Evolutionary conservation across 2,888 invertebrate species (phyloP).

Genomic region (Augiades crinisus): DNA sequence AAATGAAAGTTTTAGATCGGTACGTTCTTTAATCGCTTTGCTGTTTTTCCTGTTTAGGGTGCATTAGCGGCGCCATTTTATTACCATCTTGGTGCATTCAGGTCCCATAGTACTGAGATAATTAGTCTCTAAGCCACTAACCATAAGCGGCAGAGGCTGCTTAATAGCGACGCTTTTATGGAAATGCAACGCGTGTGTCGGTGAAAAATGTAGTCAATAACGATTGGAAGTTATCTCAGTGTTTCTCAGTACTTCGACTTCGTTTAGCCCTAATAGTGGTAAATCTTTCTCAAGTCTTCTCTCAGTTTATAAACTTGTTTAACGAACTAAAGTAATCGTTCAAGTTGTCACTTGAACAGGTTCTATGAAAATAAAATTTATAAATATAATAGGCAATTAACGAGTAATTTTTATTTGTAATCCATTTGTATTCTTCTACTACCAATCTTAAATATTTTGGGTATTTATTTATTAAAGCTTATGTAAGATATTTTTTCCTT

Average conservation of each 20-base stretch:
- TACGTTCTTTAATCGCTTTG: conserved; percentile 6
- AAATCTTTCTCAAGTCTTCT: conserved; percentile 14
- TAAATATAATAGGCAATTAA: no score
- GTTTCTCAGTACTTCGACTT: conserved; percentile 46
- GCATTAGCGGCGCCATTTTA: conserved; percentile 36
- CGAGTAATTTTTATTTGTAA: no score
- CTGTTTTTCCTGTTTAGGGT: conserved; percentile 32
- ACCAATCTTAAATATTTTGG: no score
- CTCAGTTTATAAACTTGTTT: not conserved
- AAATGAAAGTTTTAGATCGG: conserved; percentile 20
- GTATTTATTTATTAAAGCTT: no score
- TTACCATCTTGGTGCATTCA: conserved; percentile 57
- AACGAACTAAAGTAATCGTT: not conserved
- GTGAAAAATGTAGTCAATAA: conserved; percentile 76
- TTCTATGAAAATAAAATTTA: no score
- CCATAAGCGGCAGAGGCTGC: conserved; percentile 69
- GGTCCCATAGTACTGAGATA: conserved; percentile 63
- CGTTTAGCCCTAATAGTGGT: conserved; percentile 23
- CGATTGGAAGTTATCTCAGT: conserved; percentile 61
- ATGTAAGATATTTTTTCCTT: no score
- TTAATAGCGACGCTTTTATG: conserved; percentile 68
- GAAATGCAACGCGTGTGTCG: conserved; percentile 58
- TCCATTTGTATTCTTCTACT: no score
- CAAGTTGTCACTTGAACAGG: no score
- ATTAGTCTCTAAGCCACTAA: conserved; percentile 63